Percentiles rank a stretch among this genome's conserved stretches.
Conservation (phyloP, 2,888 invertebrate species). For the Campoletis raptor region DNA sequence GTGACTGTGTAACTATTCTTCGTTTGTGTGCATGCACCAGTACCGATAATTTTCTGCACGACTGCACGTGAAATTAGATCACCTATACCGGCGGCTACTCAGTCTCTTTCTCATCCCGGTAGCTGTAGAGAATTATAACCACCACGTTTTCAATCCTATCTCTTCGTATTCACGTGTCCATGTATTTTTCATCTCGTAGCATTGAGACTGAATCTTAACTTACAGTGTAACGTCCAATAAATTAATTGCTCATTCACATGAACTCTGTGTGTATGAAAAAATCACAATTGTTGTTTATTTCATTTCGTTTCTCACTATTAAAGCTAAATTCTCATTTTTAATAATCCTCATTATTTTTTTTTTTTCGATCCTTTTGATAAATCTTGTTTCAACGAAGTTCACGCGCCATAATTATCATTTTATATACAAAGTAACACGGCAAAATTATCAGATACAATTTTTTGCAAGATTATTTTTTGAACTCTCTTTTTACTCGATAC, state of each 20-base stretch:
- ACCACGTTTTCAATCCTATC: background rate
- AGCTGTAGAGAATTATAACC: constrained; percentile 74
- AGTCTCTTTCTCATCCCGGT: constrained; percentile 78
- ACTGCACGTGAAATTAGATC: constrained; percentile 85
- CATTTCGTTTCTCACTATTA: background rate
- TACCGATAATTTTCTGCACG: constrained; percentile 84
- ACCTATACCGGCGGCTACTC: constrained; percentile 76
- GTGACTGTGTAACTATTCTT: constrained; percentile 60
- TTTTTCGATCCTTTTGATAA: background rate
- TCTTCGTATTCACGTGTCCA: background rate
- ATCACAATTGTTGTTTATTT: background rate
- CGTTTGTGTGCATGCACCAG: constrained; percentile 19
- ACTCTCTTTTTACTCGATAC: too few relatives aligned
- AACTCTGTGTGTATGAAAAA: background rate
- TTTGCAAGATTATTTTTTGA: too few relatives aligned
- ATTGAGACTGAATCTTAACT: constrained; percentile 42
- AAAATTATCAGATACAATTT: too few relatives aligned
- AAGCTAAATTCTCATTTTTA: background rate
- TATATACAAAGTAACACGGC: too few relatives aligned
- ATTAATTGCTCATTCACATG: background rate
- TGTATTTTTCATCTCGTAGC: constrained; percentile 46
- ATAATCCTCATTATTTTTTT: background rate
- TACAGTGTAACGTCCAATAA: constrained; percentile 16
- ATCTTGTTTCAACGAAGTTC: too few relatives aligned
- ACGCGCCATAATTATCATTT: too few relatives aligned